Evolutionary conservation across 2,888 invertebrate genomes (phyloP), one percentile per base, ranked within the genome.

Genomic region (Acrobasis consociella): DNA sequence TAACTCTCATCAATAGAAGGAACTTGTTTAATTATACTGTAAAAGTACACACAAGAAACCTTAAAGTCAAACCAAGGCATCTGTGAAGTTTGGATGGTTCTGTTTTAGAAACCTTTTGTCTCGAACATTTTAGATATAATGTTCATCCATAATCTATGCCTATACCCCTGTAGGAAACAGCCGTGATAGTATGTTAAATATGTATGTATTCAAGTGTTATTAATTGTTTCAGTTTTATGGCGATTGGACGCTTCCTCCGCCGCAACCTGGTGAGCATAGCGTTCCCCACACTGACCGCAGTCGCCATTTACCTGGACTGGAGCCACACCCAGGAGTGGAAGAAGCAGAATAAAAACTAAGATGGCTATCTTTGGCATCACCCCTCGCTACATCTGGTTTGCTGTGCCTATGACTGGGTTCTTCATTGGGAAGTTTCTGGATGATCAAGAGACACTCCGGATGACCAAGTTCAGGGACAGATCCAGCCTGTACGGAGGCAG

Each of bases 261-360:
- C 94, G 94, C 79, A 97, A 97, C 90, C 89, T 94, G 70, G 87
- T 94, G 73, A 95, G 95, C 73, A 94, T 95, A 67, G 76, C 94
- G 64, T 94, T 97, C 78, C 97, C 97, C 15, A 87, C 94, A 46
- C 68, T 95, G 69, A 80, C 94, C 63, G 85, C 80, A 38, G 76
- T 86, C 22, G 75, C 93, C 2, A 97, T 97, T 76, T 96, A 93
- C 86, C 93, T 94, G 7, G 97, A 97, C 81, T 96, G 94, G 92
- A 93, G 88, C 62, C 94, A 94, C 73, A 97, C 97, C 0, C 94
- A 93, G 71, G 87, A 93, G 87, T 97, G 96, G 95, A 97, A 97
- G 79, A 80, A 80, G 64, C 82, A 89, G 65, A 81, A 83, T 55
- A 73, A 75, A 49, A 76, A 77, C 31, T 86, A 80, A 81, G 22